Percentiles rank a stretch among this genome's conserved stretches.
Evolutionary conservation across 2,888 invertebrate genomes (phyloP).

Genomic region (Nyleta sp.): DNA sequence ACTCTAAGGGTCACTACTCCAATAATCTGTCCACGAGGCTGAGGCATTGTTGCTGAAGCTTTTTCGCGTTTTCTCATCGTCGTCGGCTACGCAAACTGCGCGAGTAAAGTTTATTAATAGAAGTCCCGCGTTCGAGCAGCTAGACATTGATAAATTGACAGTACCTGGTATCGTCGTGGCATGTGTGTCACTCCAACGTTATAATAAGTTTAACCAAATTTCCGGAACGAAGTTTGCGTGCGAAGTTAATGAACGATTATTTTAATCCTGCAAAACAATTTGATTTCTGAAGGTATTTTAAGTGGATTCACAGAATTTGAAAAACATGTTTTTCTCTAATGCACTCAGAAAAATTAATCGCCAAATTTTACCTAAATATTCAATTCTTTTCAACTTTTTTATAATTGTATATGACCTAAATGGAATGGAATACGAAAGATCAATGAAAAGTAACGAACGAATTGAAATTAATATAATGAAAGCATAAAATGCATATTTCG

Average conservation of each 20-base stretch:
- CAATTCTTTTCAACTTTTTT: too few relatives aligned
- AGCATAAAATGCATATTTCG: too few relatives aligned
- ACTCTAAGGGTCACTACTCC: conserved; percentile 55
- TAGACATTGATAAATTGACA: conserved; percentile 62
- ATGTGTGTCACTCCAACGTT: conserved; percentile 41
- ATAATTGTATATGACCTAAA: too few relatives aligned
- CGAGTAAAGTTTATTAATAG: conserved; percentile 61
- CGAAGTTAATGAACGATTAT: conserved; percentile 22
- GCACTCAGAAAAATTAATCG: too few relatives aligned
- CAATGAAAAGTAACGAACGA: too few relatives aligned
- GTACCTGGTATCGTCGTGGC: conserved; percentile 46
- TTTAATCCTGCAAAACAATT: conserved; percentile 1
- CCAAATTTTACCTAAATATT: too few relatives aligned
- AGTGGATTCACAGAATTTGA: too few relatives aligned
- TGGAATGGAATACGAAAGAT: too few relatives aligned
- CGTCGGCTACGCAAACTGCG: conserved; percentile 22
- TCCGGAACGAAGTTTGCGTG: conserved; percentile 9
- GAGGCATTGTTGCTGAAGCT: conserved; percentile 49
- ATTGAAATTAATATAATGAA: too few relatives aligned
- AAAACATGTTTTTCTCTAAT: too few relatives aligned
- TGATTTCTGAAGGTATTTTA: too few relatives aligned
- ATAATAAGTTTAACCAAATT: conserved; percentile 44
- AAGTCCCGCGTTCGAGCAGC: conserved; percentile 36
- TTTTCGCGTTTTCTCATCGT: conserved; percentile 63
- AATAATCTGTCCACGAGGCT: conserved; percentile 48